A percentile compares a stretch with the other conserved stretches of the same genome.
These are phyloP conservation scores for Pipistrellus pygmaeus DNA, from an alignment of 2,797 vertebrate species.

Conservation along the genomic window DNA sequence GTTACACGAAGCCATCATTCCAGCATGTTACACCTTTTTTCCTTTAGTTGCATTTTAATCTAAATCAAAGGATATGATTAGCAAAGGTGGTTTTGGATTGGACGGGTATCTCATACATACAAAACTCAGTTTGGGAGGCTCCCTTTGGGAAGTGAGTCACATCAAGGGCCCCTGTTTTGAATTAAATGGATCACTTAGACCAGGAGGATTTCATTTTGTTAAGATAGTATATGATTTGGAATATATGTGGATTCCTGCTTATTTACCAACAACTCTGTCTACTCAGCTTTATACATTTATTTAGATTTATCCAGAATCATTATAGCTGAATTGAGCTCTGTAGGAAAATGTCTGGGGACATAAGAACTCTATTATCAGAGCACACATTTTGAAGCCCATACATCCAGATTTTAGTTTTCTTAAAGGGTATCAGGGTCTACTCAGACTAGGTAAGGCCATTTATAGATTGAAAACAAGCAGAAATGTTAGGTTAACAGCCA, in stretches of 20 bases:
- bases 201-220: neutral
- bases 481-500: neutral
- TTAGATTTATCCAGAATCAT: neutral
- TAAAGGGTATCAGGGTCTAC: neutral
- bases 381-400: neutral
- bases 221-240: neutral
- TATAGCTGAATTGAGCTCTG: neutral
- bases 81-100: neutral
- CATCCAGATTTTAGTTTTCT: neutral
- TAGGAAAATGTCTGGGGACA: neutral
- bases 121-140: neutral
- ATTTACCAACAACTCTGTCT: neutral
- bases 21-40: neutral
- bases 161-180: neutral
- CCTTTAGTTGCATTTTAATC: neutral
- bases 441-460: neutral
- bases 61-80: neutral
- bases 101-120: neutral
- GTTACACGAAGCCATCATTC: neutral
- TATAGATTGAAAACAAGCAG: neutral
- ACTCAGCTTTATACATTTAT: constrained; percentile 9
- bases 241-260: neutral
- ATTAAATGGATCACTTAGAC: neutral
- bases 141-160: neutral
- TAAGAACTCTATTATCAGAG: neutral